Evolutionary conservation across 1,140 invertebrate genomes (phyloP).

Genomic region (Drosophila varians): DNA sequence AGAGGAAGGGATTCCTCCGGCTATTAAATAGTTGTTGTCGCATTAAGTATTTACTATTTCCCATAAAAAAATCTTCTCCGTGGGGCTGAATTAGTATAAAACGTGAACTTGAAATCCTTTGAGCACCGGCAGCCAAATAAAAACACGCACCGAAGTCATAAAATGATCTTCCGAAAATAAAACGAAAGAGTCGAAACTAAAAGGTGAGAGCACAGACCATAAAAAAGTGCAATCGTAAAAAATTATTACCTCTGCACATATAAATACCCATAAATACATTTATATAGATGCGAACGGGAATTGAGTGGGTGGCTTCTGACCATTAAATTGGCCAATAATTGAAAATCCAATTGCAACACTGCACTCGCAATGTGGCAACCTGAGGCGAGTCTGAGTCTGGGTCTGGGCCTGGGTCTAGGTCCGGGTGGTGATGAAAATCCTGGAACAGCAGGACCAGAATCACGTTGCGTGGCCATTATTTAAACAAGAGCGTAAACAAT

Average conservation of each 20-base stretch:
- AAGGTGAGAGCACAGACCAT: conserved; percentile 50
- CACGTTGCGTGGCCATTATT: conserved; percentile 78
- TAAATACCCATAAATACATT: conserved; percentile 51
- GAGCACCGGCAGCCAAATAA: conserved; percentile 75
- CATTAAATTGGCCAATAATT: conserved; percentile 82
- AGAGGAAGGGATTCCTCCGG: conserved; percentile 37
- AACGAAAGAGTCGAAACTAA: conserved; percentile 41
- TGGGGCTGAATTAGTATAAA: conserved; percentile 65
- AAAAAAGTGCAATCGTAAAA: conserved; percentile 78
- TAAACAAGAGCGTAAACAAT: conserved; percentile 82
- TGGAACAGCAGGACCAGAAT: conserved; percentile 15
- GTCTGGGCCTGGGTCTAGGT: background rate
- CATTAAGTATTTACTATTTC: conserved; percentile 55
- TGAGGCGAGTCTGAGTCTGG: background rate
- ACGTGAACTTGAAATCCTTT: conserved; percentile 81
- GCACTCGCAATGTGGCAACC: conserved; percentile 14
- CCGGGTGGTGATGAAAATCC: conserved; percentile 32
- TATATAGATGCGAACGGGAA: conserved; percentile 24
- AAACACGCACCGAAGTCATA: conserved; percentile 78
- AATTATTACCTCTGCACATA: conserved; percentile 51
- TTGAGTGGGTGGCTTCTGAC: conserved; percentile 23
- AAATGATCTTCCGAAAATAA: conserved; percentile 50
- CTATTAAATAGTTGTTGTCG: conserved; percentile 75
- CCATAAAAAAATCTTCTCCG: conserved; percentile 40
- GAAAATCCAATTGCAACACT: conserved; percentile 76